A percentile compares a stretch with the other conserved stretches of the same genome.
Evolutionary conservation across 2,888 invertebrate species (phyloP).

Genomic region (Brenthis ino): DNA sequence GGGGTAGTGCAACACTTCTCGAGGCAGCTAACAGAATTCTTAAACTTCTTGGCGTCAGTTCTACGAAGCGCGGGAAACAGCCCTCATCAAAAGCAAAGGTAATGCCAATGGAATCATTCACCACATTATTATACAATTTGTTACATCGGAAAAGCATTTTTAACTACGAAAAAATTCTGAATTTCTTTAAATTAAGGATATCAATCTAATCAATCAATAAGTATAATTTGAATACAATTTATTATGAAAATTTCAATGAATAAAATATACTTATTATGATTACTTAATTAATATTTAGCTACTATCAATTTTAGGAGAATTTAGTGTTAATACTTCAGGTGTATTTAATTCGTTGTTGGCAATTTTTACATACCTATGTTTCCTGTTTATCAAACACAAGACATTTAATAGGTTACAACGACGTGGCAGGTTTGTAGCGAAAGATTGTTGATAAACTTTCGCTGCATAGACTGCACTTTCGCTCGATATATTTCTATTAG

Average conservation of each 20-base stretch:
- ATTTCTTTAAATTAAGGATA: too few species aligned
- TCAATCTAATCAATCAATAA: too few species aligned
- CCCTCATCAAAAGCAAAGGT: conserved; percentile 80
- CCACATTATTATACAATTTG: not conserved
- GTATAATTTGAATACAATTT: too few species aligned
- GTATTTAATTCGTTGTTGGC: too few species aligned
- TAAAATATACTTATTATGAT: too few species aligned
- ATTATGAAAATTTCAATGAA: too few species aligned
- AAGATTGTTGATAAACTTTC: conserved; percentile 61
- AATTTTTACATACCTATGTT: too few species aligned
- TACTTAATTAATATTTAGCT: too few species aligned
- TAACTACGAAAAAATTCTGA: too few species aligned
- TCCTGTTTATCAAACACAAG: conserved; percentile 1
- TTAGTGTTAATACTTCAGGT: too few species aligned
- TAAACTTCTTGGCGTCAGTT: conserved; percentile 78
- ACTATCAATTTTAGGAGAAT: too few species aligned
- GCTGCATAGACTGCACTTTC: conserved; percentile 63
- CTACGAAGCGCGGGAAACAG: conserved; percentile 81
- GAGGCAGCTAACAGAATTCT: conserved; percentile 82
- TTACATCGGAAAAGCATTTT: too few species aligned
- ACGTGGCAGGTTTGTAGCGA: conserved; percentile 38
- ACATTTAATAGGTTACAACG: conserved; percentile 23
- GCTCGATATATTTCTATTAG: conserved; percentile 48
- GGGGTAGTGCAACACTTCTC: conserved; percentile 80
- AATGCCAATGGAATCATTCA: conserved; percentile 49